These are phyloP conservation scores for Bos indicus DNA, from an alignment of 2,113 vertebrate genomes.

Conservation along the genomic window DNA sequence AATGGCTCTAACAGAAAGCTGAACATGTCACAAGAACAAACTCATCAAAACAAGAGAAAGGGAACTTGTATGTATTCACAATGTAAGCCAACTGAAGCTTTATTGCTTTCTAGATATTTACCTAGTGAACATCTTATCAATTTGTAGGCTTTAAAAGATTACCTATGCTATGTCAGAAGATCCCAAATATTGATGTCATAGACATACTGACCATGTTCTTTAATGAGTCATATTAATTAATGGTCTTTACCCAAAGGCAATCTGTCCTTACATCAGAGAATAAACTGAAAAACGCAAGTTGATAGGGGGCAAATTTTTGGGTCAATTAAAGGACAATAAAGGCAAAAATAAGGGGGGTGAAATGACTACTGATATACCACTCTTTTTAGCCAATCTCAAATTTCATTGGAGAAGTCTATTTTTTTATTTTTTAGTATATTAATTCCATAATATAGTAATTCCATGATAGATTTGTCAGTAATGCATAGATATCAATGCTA, in stretches of 20 bases:
- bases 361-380: background rate
- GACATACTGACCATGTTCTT: background rate
- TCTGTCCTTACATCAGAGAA: background rate
- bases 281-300: background rate
- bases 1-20: background rate
- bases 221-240: background rate
- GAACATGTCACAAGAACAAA: background rate
- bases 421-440: background rate
- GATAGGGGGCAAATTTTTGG: background rate
- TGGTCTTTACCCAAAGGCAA: background rate
- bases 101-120: background rate
- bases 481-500: background rate
- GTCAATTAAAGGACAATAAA: background rate
- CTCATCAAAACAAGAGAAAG: background rate
- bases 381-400: background rate
- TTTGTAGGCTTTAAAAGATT: conserved; percentile 26
- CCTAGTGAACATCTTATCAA: background rate
- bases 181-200: background rate
- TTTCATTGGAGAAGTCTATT: background rate
- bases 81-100: background rate
- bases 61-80: background rate
- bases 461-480: background rate
- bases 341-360: background rate
- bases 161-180: background rate
- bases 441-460: background rate